phyloP scores from a whole-genome alignment of 2,888 invertebrate species.

The Acronicta aceris region DNA sequence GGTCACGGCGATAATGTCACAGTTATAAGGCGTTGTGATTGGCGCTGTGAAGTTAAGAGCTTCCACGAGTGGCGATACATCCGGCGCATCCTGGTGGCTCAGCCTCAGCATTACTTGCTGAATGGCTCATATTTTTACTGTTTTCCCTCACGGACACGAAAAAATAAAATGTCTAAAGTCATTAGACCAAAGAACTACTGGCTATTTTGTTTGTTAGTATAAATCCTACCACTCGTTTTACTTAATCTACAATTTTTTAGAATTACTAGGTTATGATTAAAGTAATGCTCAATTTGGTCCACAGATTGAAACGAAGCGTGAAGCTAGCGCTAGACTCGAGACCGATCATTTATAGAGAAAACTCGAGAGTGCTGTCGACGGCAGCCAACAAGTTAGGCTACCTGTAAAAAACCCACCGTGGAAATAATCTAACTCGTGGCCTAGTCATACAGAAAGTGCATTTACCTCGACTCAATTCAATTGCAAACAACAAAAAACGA shows the following conservation, averaged over 20 bases:
- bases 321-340: background rate
- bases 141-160: too few species aligned
- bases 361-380: background rate
- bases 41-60: too few species aligned
- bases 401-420: background rate
- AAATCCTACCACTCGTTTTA: background rate
- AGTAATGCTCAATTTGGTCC: background rate
- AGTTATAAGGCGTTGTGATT: too few species aligned
- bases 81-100: too few species aligned
- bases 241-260: too few species aligned
- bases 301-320: too few species aligned
- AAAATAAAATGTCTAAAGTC: too few species aligned
- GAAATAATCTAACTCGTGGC: constrained; percentile 11
- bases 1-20: too few species aligned
- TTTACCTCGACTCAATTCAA: constrained; percentile 26
- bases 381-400: background rate
- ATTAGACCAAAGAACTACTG: background rate
- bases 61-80: too few species aligned
- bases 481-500: constrained; percentile 18
- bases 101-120: too few species aligned
- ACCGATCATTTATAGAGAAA: background rate
- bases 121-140: too few species aligned
- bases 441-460: constrained; percentile 19
- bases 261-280: background rate
- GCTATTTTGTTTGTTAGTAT: constrained; percentile 11